Conservation (phyloP, 2,888 invertebrate genomes). For the Drosophila rubida region DNA sequence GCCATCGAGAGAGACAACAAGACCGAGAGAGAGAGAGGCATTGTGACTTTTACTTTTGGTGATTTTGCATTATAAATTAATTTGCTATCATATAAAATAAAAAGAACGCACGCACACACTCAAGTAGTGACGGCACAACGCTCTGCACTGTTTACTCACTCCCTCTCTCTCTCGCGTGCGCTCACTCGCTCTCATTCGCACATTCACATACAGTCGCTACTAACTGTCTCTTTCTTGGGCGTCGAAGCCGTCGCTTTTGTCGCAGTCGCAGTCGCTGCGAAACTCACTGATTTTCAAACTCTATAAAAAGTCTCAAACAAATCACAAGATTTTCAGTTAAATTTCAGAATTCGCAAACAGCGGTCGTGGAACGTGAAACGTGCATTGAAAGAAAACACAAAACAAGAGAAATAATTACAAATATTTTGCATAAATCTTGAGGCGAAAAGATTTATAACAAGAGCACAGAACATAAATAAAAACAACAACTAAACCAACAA, state of each 20-base stretch:
- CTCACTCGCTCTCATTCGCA: constrained; percentile 16
- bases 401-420: background rate
- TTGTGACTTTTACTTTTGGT: constrained; percentile 25
- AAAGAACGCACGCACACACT: constrained; percentile 30
- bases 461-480: constrained; percentile 11
- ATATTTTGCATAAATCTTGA: constrained; percentile 28
- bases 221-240: constrained; percentile 46
- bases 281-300: constrained; percentile 53
- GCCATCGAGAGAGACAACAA: background rate
- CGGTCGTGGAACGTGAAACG: constrained; percentile 57
- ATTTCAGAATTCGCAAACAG: constrained; percentile 78
- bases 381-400: background rate
- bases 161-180: constrained; percentile 4
- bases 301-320: constrained; percentile 81
- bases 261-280: constrained; percentile 50
- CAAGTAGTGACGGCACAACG: background rate
- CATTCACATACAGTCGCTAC: background rate
- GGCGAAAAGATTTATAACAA: constrained; percentile 23
- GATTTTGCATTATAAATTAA: constrained; percentile 70
- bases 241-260: constrained; percentile 37
- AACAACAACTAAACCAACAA: background rate
- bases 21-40: background rate
- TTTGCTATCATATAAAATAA: constrained; percentile 66
- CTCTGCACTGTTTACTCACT: constrained; percentile 14
- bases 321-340: constrained; percentile 83